Percentiles rank a stretch among this genome's conserved stretches.
These are phyloP conservation scores for Drosophila kambysellisi DNA, from an alignment of 2,888 invertebrate species.

Conservation along the genomic window DNA sequence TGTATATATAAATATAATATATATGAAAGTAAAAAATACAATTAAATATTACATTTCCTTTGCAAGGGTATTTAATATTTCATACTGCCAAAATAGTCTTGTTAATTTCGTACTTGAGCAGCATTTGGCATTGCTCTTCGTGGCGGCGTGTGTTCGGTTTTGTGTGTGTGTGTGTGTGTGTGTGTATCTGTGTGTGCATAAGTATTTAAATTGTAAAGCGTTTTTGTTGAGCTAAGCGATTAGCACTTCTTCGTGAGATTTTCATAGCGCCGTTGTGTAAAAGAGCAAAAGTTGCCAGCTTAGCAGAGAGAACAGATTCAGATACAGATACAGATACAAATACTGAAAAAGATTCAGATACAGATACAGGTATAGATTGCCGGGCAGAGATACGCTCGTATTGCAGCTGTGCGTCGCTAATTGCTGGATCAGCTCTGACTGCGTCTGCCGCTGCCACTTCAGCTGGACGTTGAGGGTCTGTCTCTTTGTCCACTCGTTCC, in stretches of 20 bases:
- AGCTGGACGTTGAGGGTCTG: conserved; percentile 16
- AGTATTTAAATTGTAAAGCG: conserved; percentile 65
- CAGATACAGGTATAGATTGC: conserved; percentile 8
- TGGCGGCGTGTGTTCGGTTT: conserved; percentile 4
- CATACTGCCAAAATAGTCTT: background rate
- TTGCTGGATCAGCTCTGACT: conserved; percentile 61
- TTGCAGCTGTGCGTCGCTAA: conserved; percentile 54
- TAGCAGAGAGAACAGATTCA: conserved; percentile 21
- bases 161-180: background rate
- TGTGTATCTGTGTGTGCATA: background rate
- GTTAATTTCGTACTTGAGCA: conserved; percentile 57
- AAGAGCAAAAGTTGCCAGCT: conserved; percentile 31
- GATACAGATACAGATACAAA: background rate
- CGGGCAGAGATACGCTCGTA: conserved; percentile 11
- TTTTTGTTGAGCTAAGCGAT: conserved; percentile 77
- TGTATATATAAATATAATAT: no score
- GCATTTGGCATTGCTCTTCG: conserved; percentile 41
- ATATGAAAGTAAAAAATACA: background rate
- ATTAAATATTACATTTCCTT: background rate
- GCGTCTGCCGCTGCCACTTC: conserved; percentile 13
- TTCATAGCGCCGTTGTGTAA: conserved; percentile 38
- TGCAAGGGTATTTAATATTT: conserved; percentile 20
- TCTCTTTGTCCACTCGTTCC: background rate
- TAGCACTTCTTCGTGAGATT: conserved; percentile 77
- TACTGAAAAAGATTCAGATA: background rate